Conservation (phyloP, 2,888 invertebrate genomes). For the Standfussiana lucernea region DNA sequence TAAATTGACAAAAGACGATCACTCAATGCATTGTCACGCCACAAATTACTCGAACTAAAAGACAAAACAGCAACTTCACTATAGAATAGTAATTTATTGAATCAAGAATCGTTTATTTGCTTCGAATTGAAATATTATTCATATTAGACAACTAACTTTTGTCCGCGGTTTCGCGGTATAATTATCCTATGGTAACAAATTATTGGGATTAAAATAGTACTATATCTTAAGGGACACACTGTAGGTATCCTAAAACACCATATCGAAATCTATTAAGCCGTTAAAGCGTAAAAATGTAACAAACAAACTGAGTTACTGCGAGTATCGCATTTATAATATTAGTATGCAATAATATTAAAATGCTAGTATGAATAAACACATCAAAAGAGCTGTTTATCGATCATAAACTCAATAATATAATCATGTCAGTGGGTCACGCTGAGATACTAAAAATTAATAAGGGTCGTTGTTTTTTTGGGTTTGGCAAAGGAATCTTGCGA, state of each 20-base stretch:
- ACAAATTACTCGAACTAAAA: not conserved
- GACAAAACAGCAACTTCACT: not conserved
- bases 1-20: not conserved
- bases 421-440: conserved; percentile 34
- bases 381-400: not conserved
- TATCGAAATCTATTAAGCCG: not conserved
- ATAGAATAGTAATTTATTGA: too few relatives aligned
- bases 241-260: too few relatives aligned
- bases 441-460: conserved; percentile 31
- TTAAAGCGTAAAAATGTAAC: not conserved
- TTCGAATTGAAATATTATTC: too few relatives aligned
- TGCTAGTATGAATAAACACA: not conserved
- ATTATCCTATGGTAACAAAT: too few relatives aligned
- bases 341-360: not conserved
- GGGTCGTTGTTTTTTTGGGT: conserved; percentile 30
- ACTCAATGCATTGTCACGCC: conserved; percentile 2
- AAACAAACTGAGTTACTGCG: not conserved
- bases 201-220: too few relatives aligned
- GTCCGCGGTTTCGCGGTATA: too few relatives aligned
- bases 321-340: not conserved
- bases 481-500: conserved; percentile 32
- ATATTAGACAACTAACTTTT: too few relatives aligned
- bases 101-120: too few relatives aligned
- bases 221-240: too few relatives aligned
- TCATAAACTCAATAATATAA: conserved; percentile 8